Percentiles rank a stretch among this genome's conserved stretches.
phyloP scores from a whole-genome alignment of 2,888 invertebrate species.

The Brachypalpus laphriformis region DNA sequence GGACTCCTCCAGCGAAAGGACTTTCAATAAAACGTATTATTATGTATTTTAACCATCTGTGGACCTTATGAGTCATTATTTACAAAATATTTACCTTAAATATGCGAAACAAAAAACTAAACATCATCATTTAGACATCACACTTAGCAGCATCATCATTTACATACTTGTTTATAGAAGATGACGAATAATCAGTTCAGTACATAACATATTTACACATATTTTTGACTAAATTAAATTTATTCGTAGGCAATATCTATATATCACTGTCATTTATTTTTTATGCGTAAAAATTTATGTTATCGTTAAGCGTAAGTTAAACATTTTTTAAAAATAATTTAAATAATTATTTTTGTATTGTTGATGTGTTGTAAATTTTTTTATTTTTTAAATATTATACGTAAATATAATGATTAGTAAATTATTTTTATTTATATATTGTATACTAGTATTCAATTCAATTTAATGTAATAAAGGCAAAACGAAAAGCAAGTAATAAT shows the following conservation, averaged over 20 bases:
- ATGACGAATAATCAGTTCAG: slow-evolving; percentile 37
- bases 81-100: slow-evolving; percentile 49
- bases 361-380: slow-evolving; percentile 63
- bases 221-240: slow-evolving; percentile 63
- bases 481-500: neutral
- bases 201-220: slow-evolving; percentile 37
- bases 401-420: slow-evolving; percentile 65
- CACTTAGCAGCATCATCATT: slow-evolving; percentile 57
- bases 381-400: slow-evolving; percentile 39
- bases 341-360: slow-evolving; percentile 67
- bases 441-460: slow-evolving; percentile 65
- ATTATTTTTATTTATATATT: slow-evolving; percentile 69
- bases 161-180: slow-evolving; percentile 13
- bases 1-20: slow-evolving; percentile 71
- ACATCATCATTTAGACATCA: slow-evolving; percentile 55
- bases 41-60: slow-evolving; percentile 53
- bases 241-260: slow-evolving; percentile 45
- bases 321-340: slow-evolving; percentile 44
- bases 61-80: slow-evolving; percentile 52
- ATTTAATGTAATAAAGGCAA: slow-evolving; percentile 68
- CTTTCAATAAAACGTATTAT: slow-evolving; percentile 35
- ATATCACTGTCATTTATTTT: slow-evolving; percentile 40
- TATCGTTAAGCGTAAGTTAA: slow-evolving; percentile 50
- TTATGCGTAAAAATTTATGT: slow-evolving; percentile 35
- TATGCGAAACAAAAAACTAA: slow-evolving; percentile 24